Evolutionary conservation across 1,140 invertebrate genomes (phyloP).

Genomic region (Heliconius eleuchia): DNA sequence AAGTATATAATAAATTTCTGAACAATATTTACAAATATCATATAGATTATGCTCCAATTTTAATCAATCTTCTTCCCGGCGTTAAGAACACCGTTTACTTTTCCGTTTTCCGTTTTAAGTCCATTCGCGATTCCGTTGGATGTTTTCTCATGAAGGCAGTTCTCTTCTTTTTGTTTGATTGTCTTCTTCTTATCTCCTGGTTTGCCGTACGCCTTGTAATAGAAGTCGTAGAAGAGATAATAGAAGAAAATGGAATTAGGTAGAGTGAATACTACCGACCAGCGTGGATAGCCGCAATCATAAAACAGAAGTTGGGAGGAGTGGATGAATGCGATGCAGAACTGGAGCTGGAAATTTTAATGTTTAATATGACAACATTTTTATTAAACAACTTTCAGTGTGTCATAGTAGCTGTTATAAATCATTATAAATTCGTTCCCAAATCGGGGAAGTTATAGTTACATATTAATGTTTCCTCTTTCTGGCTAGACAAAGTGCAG

Average conservation of each 20-base stretch:
- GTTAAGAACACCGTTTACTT: slow-evolving; percentile 27
- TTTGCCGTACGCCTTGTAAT: slow-evolving; percentile 86
- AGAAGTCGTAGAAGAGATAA: slow-evolving; percentile 90
- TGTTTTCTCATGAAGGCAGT: neutral
- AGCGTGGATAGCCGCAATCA: slow-evolving; percentile 92
- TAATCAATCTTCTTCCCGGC: slow-evolving; percentile 41
- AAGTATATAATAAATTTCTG: neutral
- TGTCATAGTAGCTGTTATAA: no score
- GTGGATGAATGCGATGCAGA: slow-evolving; percentile 89
- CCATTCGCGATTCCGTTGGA: slow-evolving; percentile 35
- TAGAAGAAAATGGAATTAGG: slow-evolving; percentile 92
- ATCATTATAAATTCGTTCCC: no score
- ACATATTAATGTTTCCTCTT: no score
- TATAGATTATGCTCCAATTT: neutral
- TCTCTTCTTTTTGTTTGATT: slow-evolving; percentile 36
- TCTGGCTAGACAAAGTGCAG: no score
- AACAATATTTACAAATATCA: slow-evolving; percentile 1
- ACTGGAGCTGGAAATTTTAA: slow-evolving; percentile 85
- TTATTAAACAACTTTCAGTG: no score
- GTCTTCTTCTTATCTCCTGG: slow-evolving; percentile 48
- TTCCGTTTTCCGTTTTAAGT: slow-evolving; percentile 32
- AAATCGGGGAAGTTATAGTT: no score
- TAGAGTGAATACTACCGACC: slow-evolving; percentile 87
- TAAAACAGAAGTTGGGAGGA: slow-evolving; percentile 90
- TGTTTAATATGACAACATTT: neutral